Base-by-base conservation (phyloP, 2,797 vertebrate species). In the Anguilla marmorata region DNA sequence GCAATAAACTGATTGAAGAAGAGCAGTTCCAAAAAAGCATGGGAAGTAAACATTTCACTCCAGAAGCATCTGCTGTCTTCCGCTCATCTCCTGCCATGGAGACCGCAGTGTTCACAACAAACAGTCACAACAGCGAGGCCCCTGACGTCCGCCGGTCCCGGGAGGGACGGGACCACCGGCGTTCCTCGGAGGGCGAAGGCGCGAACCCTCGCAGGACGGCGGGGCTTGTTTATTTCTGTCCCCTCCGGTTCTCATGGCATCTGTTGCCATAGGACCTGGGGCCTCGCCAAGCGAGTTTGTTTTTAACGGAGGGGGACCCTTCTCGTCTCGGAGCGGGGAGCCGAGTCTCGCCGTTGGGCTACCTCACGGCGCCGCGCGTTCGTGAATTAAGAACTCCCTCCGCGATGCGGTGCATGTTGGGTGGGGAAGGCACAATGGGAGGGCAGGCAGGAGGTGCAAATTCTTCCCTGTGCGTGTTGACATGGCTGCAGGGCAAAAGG, bases 101-200 rank as follows among this genome's bases (percentile, higher is more conserved):
- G 76, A 80, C 76, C 33, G 19, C 33, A 21, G 76, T 80, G 76
- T 80, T 37, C 76, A 80, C 76, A 80, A 80, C 33, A 45, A 80
- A 41, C 76, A 2, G 24, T 74, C 72, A 14, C 72, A 33, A 16
- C 27, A 33, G 72, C 12, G 4, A 74, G n/a, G 27, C 72, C 27
- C 72, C 9, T 74, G 33, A 37, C 72, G 12, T 37, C 33, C 63
- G n/a, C n/a, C 30, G 2, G 33, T 41, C 72, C 30, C 5, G 30
- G 72, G 72, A 37, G 12, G 72, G 30, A 74, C 12, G 30, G 69
- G 27, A 16, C 69, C 30, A 66, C 58, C 58, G 21, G 58, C 58
- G 58, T 60, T 24, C 8, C 27, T 24, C 66, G 16, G 2, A 27
- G 66, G 27, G n/a, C 27, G 27, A 30, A 72, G 27, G 2, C n/a